Base-by-base conservation (phyloP, 2,888 invertebrate species). In the Globia sparganii region DNA sequence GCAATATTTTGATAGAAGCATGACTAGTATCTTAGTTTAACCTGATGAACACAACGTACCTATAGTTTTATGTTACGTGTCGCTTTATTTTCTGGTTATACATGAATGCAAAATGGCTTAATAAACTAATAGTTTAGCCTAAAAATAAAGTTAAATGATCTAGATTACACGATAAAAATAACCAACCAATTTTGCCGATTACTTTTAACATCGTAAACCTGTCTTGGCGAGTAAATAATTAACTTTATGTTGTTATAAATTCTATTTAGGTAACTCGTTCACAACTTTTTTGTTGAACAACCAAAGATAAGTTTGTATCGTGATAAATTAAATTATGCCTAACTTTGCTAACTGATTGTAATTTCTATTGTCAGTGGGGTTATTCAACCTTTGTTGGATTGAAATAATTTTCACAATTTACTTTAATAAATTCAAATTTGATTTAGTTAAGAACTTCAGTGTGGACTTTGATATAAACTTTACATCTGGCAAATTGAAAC, bases 271-370 rank as follows among this genome's bases (percentile, higher is more conserved):
- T 77, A 87, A 85, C 84, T 84, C 67, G 72, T 78, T 85, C 40
- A 11, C 49, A 82, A 81, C 70, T 83, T 86, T 86, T 84, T 77
- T 67, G 68, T 81, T 80, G 58, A 83, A 72, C 68, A 80, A 77
- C 66, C 53, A 37, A 86, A 86, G 79, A 79, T 18, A 18, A 31
- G 28, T 59, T 59, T 74, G 68, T 75, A 75, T 40, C 66, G 46
- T 72, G 53, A 66, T 37, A 86, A 78, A 88, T 85, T 84, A 66
- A 83, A 83, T 87, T 85, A 86, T 80, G 68, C 69, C 59, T 43
- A 80, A 83, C 66, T 87, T 81, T 59, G 34, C 28, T 56, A 86
- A 87, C 77, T 81, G 75, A 80, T 82, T 86, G 75, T 82, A 77
- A 74, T 84, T 78, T 84, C 81, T 77, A 81, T 80, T 84, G 78